Evolutionary conservation across 2,888 invertebrate species (phyloP).

Genomic region (Punctoribates punctum): DNA sequence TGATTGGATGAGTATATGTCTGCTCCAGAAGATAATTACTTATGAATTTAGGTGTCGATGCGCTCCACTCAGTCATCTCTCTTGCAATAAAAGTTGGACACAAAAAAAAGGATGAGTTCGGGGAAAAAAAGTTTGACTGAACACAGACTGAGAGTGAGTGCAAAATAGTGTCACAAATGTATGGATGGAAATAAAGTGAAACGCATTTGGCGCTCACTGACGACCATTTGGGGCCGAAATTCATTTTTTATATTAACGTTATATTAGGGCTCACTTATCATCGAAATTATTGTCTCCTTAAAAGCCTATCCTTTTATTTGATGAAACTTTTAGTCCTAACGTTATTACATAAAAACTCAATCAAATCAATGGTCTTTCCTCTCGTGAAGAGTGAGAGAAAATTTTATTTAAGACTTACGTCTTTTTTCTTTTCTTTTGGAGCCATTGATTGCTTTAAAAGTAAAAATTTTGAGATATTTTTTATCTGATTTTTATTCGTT

Average conservation of each 20-base stretch:
- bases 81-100: background rate
- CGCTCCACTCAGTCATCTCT: background rate
- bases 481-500: conserved; percentile 1
- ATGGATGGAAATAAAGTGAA: background rate
- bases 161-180: background rate
- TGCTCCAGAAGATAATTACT: background rate
- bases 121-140: background rate
- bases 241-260: background rate
- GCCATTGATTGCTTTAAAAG: too few species aligned
- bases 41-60: background rate
- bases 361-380: background rate
- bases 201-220: background rate
- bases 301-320: conserved; percentile 1
- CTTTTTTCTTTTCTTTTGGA: too few species aligned
- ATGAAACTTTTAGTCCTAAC: background rate
- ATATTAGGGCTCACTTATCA: conserved; percentile 10
- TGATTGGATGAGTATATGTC: background rate
- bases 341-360: background rate
- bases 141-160: background rate
- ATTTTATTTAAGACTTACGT: too few species aligned
- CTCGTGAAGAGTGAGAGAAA: too few species aligned
- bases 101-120: too few species aligned
- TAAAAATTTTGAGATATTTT: background rate
- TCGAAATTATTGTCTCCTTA: background rate
- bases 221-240: background rate